Evolutionary conservation across 1,140 invertebrate genomes (phyloP).

Genomic region (Parasteatoda tepidariorum): DNA sequence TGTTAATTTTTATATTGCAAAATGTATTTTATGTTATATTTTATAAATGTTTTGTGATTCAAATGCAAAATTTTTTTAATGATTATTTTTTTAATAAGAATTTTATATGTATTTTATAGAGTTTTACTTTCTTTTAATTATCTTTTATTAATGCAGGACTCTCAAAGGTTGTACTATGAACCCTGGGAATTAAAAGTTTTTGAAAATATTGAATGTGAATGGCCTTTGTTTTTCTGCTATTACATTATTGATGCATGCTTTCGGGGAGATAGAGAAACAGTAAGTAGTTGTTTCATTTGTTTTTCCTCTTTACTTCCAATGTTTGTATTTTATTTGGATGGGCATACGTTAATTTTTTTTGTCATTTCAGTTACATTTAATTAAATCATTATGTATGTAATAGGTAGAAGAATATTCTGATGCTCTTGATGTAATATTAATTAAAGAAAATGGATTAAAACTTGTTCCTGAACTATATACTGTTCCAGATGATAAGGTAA

Average conservation of each 20-base stretch:
- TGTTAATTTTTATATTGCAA: too few relatives aligned
- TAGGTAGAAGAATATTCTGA: conserved; percentile 69
- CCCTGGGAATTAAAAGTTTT: conserved; percentile 98
- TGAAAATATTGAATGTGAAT: conserved; percentile 99
- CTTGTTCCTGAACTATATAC: conserved; percentile 96
- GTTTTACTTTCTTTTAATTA: too few relatives aligned
- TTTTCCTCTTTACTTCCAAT: neutral
- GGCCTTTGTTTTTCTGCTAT: conserved; percentile 98
- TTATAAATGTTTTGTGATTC: too few relatives aligned
- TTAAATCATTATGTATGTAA: conserved; percentile 20
- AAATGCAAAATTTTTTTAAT: too few relatives aligned
- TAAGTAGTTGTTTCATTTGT: conserved; percentile 67
- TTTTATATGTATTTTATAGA: too few relatives aligned
- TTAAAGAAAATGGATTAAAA: conserved; percentile 89
- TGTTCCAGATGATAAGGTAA: conserved; percentile 81
- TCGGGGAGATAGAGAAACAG: conserved; percentile 83
- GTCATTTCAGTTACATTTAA: neutral
- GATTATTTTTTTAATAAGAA: too few relatives aligned
- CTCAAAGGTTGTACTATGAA: conserved; percentile 94
- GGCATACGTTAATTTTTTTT: neutral
- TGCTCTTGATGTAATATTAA: conserved; percentile 74
- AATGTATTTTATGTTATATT: too few relatives aligned
- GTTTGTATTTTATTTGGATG: neutral
- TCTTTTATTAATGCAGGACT: conserved; percentile 75
- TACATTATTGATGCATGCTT: conserved; percentile 95